A percentile compares a stretch with the other conserved stretches of the same genome.
Evolutionary conservation across 2,888 invertebrate genomes (phyloP).

Genomic region (Chironomus riparius): DNA sequence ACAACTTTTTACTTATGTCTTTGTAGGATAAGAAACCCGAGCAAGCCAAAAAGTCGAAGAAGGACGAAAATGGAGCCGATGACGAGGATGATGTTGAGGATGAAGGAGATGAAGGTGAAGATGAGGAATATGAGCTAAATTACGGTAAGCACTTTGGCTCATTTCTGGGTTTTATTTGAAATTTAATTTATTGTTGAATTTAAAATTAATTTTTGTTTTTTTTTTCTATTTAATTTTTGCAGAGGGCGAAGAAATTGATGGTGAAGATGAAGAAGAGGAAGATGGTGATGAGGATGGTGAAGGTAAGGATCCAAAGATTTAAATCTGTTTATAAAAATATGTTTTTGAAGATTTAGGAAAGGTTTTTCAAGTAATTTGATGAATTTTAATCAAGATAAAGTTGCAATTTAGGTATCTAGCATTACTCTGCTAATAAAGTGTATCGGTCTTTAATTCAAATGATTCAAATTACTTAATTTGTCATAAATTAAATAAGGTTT

Average conservation of each 20-base stretch:
- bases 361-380: background rate
- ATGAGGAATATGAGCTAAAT: slow-evolving; percentile 22
- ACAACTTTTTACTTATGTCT: background rate
- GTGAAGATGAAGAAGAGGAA: slow-evolving; percentile 23
- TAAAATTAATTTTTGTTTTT: background rate
- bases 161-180: background rate
- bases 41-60: slow-evolving; percentile 25
- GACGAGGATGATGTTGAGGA: slow-evolving; percentile 25
- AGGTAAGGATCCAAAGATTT: slow-evolving; percentile 5
- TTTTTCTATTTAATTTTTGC: background rate
- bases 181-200: background rate
- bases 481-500: too few species aligned
- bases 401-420: too few species aligned
- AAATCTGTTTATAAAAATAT: background rate
- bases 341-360: too few species aligned
- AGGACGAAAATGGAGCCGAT: slow-evolving; percentile 25
- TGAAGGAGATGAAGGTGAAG: slow-evolving; percentile 24
- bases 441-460: too few species aligned
- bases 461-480: too few species aligned
- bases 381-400: background rate
- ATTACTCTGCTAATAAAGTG: too few species aligned
- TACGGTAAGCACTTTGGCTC: background rate
- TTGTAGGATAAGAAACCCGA: slow-evolving; percentile 26
- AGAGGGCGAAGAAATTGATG: slow-evolving; percentile 20
- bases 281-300: slow-evolving; percentile 22